phyloP scores from a whole-genome alignment of 2,113 vertebrate species.

The Pitta sordida region DNA sequence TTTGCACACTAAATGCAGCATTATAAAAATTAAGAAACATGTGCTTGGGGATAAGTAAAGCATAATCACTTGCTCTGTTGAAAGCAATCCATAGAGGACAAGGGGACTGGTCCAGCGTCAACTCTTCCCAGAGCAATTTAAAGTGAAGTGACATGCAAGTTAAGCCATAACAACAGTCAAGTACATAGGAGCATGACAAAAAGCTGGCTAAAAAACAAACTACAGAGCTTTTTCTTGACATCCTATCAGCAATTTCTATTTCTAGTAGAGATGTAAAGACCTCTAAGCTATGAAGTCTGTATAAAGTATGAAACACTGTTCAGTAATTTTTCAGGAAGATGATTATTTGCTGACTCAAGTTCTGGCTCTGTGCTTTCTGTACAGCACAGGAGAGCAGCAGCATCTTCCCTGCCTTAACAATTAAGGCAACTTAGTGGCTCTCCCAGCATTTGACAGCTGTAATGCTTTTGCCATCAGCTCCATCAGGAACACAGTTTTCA shows the following conservation, averaged over 20 bases:
- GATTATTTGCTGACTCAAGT: neutral
- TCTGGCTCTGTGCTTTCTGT: neutral
- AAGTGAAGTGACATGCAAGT: neutral
- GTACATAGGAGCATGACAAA: fast-evolving
- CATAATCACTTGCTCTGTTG: neutral
- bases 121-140: neutral
- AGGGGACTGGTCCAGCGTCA: neutral
- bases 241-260: neutral
- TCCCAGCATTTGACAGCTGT: neutral
- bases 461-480: neutral
- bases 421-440: neutral
- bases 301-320: neutral
- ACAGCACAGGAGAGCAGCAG: neutral
- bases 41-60: neutral
- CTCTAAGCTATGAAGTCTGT: neutral
- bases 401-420: neutral
- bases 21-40: neutral
- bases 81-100: neutral
- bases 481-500: neutral
- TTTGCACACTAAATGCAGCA: neutral
- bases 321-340: neutral
- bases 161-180: neutral
- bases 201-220: neutral
- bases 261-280: neutral
- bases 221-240: neutral